Evolutionary conservation across 2,113 vertebrate genomes (phyloP), one percentile per base, ranked within the genome.

Genomic region (Grammomys dolichurus): DNA sequence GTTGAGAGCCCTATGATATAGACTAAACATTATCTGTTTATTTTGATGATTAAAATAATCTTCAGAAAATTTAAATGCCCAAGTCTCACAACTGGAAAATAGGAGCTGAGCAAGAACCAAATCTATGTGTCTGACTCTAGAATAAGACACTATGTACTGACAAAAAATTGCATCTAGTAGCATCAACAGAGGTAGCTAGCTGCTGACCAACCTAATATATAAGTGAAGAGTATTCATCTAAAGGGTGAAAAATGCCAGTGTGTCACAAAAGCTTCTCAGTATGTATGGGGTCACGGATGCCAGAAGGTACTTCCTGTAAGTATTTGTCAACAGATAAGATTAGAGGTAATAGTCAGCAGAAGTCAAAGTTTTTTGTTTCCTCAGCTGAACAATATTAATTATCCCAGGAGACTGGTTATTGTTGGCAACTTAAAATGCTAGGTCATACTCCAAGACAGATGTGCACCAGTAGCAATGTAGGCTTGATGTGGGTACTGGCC

Each of bases 21-120:
- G 78, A 89, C 73, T 73, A n/a, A 48, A 48, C 13, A 7, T 72
- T 77, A 94, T 36, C 51, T 19, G 40, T 94, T 58, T 89, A 85
- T 95, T 69, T 67, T n/a, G 31, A 75, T 89, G 46, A 78, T n/a
- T 60, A 40, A 69, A 92, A 89, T 36, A 67, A 87, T 31, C 33
- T 72, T 87, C 70, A 67, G 63, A 69, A 89, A 89, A 87, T 8
- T 40, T 16, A 92, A 63, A 82, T 78, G 33, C 10, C 31, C 54
- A 67, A 73, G n/a, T 67, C 78, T 81, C 72, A 88, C 17, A 93
- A 84, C 3, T 36, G 54, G 90, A 77, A 60, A 84, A 56, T 28
- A 94, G 60, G 65, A 58, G 20, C 48, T 33, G 17, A 63, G 31
- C 16, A 7, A 70, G 54, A 46, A 7, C 46, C 43, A 63, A 85